phyloP scores from a whole-genome alignment of 1,140 invertebrate genomes.

The Scaptodrosophila lebanonensis region DNA sequence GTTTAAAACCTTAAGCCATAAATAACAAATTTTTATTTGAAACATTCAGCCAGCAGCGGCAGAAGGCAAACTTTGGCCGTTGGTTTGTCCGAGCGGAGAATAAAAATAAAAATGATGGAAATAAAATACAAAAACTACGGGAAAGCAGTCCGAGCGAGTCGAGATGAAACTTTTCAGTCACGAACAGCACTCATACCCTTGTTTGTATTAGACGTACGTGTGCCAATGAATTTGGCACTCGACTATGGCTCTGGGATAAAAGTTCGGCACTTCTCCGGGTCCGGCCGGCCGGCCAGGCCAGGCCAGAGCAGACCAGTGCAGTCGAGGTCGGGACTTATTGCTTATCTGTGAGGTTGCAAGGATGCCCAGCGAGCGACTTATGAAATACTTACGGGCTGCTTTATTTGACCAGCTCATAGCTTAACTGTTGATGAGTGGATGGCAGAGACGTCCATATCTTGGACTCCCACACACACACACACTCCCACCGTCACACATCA shows the following conservation, averaged over 20 bases:
- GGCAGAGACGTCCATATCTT: no score
- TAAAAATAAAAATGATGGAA: slow-evolving; percentile 72
- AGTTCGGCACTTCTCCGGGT: no score
- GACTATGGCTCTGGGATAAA: no score
- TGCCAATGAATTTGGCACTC: slow-evolving; percentile 60
- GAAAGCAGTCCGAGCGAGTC: slow-evolving; percentile 27
- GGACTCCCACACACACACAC: no score
- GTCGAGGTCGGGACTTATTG: slow-evolving; percentile 67
- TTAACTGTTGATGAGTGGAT: slow-evolving; percentile 59
- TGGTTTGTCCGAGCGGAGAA: slow-evolving; percentile 45
- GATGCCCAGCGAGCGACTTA: slow-evolving; percentile 43
- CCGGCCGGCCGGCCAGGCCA: no score
- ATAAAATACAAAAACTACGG: slow-evolving; percentile 67
- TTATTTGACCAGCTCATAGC: slow-evolving; percentile 65
- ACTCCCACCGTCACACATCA: no score
- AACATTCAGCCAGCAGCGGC: slow-evolving; percentile 46
- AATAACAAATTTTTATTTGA: slow-evolving; percentile 53
- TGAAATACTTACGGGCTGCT: slow-evolving; percentile 73
- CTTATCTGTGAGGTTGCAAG: slow-evolving; percentile 44
- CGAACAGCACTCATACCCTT: slow-evolving; percentile 70
- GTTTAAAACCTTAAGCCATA: slow-evolving; percentile 36
- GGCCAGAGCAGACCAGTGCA: no score
- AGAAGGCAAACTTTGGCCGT: slow-evolving; percentile 58
- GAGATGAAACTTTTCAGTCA: slow-evolving; percentile 67
- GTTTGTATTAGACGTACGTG: slow-evolving; percentile 73